A percentile compares a stretch with the other conserved stretches of the same genome.
phyloP scores from a whole-genome alignment of 2,797 vertebrate species.

The Ciconia nigra region DNA sequence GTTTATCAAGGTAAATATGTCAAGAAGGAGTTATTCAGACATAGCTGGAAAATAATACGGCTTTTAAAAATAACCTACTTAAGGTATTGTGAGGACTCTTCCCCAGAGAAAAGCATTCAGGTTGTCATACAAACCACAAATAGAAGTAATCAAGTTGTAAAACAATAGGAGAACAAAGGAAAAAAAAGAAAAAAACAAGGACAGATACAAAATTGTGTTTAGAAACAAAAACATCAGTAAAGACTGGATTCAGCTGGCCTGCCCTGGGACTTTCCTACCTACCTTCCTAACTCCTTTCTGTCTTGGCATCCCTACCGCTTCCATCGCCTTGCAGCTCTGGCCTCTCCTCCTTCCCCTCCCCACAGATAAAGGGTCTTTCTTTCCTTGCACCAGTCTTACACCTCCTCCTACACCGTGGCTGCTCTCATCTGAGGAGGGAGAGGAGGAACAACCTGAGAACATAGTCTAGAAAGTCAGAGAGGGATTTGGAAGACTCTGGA shows the following conservation, averaged over 20 bases:
- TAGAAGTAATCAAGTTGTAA: neutral
- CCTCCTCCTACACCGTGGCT: neutral
- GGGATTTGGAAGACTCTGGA: neutral
- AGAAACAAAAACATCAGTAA: neutral
- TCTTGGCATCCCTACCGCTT: neutral
- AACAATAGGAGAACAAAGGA: neutral
- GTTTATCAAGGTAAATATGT: slow-evolving; percentile 50
- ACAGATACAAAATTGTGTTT: neutral
- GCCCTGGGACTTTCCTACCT: neutral
- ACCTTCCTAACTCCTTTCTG: neutral
- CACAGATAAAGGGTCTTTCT: neutral
- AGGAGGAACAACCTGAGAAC: neutral
- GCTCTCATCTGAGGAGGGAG: neutral
- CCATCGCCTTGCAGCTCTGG: neutral
- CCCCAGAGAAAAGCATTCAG: slow-evolving; percentile 16
- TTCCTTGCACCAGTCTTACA: neutral
- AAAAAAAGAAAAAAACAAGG: neutral
- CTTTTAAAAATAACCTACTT: slow-evolving; percentile 28
- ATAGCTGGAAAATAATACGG: neutral
- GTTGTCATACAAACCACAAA: neutral
- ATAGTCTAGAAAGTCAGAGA: neutral
- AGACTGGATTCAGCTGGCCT: neutral
- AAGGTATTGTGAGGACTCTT: neutral
- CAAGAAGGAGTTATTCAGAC: slow-evolving; percentile 11
- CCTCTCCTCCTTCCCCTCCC: neutral